Conservation (phyloP, 2,113 vertebrate genomes). For the Phylloscopus whistleri region DNA sequence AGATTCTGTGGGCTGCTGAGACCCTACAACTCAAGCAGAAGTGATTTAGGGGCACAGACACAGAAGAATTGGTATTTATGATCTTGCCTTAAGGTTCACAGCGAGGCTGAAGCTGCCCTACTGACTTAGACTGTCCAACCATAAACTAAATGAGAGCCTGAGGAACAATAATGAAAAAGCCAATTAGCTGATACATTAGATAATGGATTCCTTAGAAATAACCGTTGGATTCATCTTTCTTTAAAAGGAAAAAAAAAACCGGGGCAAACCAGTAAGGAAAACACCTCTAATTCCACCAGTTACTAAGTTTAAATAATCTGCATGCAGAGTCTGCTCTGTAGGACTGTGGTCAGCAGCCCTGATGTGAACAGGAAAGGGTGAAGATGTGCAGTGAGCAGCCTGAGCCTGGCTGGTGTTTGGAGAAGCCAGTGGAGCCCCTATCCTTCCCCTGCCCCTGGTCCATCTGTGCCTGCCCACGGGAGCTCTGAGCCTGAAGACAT, state of each 20-base stretch:
- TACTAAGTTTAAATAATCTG: neutral
- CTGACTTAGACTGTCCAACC: neutral
- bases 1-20: neutral
- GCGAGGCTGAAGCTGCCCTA: neutral
- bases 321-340: neutral
- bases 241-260: neutral
- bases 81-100: neutral
- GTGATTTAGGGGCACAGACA: neutral
- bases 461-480: neutral
- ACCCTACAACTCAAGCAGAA: neutral
- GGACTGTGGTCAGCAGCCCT: neutral
- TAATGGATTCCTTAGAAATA: neutral
- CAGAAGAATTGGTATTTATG: neutral
- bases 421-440: neutral
- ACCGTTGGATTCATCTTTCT: neutral
- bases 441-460: neutral
- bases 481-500: neutral
- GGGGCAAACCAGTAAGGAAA: neutral
- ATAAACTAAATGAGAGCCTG: neutral
- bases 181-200: neutral
- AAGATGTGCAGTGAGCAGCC: neutral
- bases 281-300: neutral
- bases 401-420: rapidly evolving
- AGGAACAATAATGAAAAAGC: neutral
- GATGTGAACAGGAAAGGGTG: neutral